Evolutionary conservation across 2,113 vertebrate genomes (phyloP), one percentile per base, ranked within the genome.

Genomic region (Tyrannus savana): DNA sequence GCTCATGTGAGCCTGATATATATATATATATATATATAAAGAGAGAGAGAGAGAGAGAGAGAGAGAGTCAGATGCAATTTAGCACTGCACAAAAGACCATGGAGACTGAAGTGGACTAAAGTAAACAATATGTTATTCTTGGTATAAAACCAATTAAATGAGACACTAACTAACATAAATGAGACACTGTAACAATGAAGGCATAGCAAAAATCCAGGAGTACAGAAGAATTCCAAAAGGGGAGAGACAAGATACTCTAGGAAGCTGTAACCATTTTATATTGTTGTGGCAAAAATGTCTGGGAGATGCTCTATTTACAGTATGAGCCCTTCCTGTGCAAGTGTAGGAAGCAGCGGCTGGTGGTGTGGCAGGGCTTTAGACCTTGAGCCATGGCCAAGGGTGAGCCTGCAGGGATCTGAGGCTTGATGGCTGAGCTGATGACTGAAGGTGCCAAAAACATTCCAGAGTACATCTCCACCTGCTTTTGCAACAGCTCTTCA

Each of bases 281-380:
- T 16, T 19, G 11, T 8, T 75, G 53, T 41, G 35, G 22, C 22
- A 76, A 31, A 19, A 56, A 22, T 33, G 21, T 16, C 14, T 13
- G 47, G 28, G 22, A 87, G 41, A 25, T 49, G 31, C 9, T 75
- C 6, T 19, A 1, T 35, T 6, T 50, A 7, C 15, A 23, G 3
- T 3, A 6, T 2, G 37, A 82, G 31, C n/a, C 66, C 5, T 52
- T 46, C 19, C 50, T 63, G 19, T 35, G 30, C 41, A 35, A n/a
- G 46, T 3, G 2, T 0, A 5, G 47, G 66, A 37, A 71, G 30
- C 2, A 2, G 16, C 15, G 17, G 24, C 56, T 55, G 69, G 4
- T 10, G 41, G 27, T 0, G 0, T 14, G 62, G 23, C 27, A 19
- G 21, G 4, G 13, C 50, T 69, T 50, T 39, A 39, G 33, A 17